Base-by-base conservation (phyloP, 2,113 vertebrate genomes). In the Ardeotis arabs region DNA sequence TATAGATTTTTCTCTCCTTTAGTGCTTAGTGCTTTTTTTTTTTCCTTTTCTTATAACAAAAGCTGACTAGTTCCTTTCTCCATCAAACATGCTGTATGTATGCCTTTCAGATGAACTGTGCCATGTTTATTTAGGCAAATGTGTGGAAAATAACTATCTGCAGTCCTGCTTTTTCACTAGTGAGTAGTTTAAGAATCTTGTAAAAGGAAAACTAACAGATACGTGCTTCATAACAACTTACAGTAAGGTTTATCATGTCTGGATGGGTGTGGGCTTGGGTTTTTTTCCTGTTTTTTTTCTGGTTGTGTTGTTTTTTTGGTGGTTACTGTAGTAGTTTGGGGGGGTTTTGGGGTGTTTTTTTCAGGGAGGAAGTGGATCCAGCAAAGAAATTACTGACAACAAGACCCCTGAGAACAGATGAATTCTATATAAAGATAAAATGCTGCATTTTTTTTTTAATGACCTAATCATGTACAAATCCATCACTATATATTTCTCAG, bases 1-100 rank as follows among this genome's bases (percentile, higher is more conserved):
- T 93, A 95, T 64, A 68, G 94, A 95, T 91, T 91, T 95, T 96
- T 94, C 37, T 84, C 31, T 92, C 55, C 39, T 70, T 44, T 66
- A 88, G 35, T 59, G 53, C 85, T 87, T 39, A 73, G 31, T 86
- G 31, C 6, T 70, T 35, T 35, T 56, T 37, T 3, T 3, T 73
- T 3, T 3, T 5, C 13, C 18, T 64, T 78, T 78, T 76, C n/a
- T 39, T 56, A 24, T 75, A 74, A 72, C 52, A 91, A 84, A 80
- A 89, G 33, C 39, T 74, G 75, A 28, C 37, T 68, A 25, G 15
- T 87, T 87, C 59, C 45, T 72, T 76, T 58, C 58, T 75, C 31
- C 66, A 72, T 53, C 74, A 84, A 60, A 66, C 24, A 20, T 44
- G 35, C 24, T 64, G 11, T 14, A 4, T 20, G 6, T 56, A 75